Evolutionary conservation across 2,888 invertebrate genomes (phyloP), one percentile per base, ranked within the genome.

Genomic region (Tridacna gigas): DNA sequence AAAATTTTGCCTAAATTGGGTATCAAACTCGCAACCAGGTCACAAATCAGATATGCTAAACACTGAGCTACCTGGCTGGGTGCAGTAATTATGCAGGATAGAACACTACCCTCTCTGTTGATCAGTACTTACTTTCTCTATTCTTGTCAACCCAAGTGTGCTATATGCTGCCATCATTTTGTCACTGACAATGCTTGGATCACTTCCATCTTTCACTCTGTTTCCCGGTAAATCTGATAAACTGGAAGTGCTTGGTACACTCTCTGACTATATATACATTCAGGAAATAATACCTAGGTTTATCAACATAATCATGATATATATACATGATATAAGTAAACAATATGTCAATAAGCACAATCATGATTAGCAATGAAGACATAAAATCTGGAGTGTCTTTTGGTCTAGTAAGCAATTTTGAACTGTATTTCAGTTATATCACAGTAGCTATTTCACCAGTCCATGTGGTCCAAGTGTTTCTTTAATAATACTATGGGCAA

Each of bases 231-330:
- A 76, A 73, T 73, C 76, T 80, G 67, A 61, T 56, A 66, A 60
- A 74, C 77, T 81, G 65, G 81, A 74, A 73, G 25, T 65, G 56
- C 60, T 73, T 69, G 45, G 25, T 73, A 77, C 66, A 51, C 71
- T 66, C 37, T 81, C 81, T 81, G 74, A 81, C 81, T 81, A 81
- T 71, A 71, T 71, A 71, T 26, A 71, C 83, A 83, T 83, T 83
- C 79, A 83, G 83, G 83, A 83, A 83, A 83, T 76, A 79, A 65
- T 63, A 75, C 28, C n/a, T 22, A 60, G 37, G 37, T 37, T 37
- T 7, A 37, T 37, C 37, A 37, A 37, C 2, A 37, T 37, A 37
- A 37, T 37, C 7, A 37, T 56, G 56, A 56, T 5, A 56, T 56
- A 56, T 56, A 56, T 9, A 3, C 9, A 20, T 3, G 9, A 1